A percentile compares a stretch with the other conserved stretches of the same genome.
These are phyloP conservation scores for Thripadectes ignobilis DNA, from an alignment of 2,797 vertebrate species.

Conservation along the genomic window DNA sequence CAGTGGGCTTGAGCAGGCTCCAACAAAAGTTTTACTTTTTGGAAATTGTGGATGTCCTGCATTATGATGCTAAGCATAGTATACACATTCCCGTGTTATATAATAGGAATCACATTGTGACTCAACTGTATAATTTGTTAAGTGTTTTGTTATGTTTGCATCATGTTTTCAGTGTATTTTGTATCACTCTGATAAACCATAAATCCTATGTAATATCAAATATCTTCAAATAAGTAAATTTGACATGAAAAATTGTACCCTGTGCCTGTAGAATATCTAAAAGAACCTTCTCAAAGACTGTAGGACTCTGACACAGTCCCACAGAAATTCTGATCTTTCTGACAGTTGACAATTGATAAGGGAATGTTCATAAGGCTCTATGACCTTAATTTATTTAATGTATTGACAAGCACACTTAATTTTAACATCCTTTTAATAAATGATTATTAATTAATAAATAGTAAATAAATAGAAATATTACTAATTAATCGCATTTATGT, in stretches of 20 bases:
- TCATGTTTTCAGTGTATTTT: not conserved
- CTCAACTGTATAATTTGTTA: not conserved
- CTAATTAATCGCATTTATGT: not conserved
- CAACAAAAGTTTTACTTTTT: rapidly evolving
- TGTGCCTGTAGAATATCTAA: not conserved
- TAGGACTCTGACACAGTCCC: too few relatives aligned
- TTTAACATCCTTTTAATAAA: not conserved
- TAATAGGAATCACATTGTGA: not conserved
- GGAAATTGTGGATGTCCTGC: not conserved
- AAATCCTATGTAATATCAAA: not conserved
- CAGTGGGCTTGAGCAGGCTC: not conserved
- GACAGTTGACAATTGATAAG: not conserved
- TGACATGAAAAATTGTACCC: not conserved
- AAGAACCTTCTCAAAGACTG: not conserved
- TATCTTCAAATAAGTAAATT: not conserved
- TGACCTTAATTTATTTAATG: not conserved
- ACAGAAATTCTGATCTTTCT: not conserved
- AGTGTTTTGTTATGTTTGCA: not conserved
- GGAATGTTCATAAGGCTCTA: rapidly evolving
- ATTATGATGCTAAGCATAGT: not conserved
- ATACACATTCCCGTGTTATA: not conserved
- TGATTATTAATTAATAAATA: too few relatives aligned
- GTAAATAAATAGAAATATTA: not conserved
- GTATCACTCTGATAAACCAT: not conserved
- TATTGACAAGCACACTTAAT: not conserved